These are phyloP conservation scores for Lucilia cuprina DNA, from an alignment of 1,140 invertebrate genomes.

Conservation along the genomic window DNA sequence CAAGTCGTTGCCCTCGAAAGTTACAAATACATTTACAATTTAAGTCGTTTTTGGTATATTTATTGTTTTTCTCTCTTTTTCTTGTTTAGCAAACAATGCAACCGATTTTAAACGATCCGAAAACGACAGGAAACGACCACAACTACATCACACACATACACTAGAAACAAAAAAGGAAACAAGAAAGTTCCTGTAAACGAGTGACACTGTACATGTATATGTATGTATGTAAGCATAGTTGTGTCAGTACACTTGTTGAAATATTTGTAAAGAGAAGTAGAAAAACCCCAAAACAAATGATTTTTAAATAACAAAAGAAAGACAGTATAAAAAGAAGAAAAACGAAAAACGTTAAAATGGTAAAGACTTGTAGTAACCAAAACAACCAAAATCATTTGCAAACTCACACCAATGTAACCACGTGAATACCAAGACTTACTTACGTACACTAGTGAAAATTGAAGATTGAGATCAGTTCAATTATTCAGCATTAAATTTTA, in stretches of 20 bases:
- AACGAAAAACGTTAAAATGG: not conserved
- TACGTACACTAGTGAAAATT: not conserved
- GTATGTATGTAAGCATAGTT: not conserved
- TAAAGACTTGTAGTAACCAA: not conserved
- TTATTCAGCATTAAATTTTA: too few species aligned
- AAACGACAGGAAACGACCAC: slow-evolving; percentile 17
- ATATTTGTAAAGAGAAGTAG: not conserved
- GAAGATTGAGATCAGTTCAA: too few species aligned
- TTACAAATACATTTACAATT: not conserved
- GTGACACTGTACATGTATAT: not conserved
- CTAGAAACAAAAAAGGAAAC: not conserved
- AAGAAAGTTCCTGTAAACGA: not conserved
- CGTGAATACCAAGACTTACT: not conserved
- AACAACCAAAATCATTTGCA: slow-evolving; percentile 2
- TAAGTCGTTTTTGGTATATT: not conserved
- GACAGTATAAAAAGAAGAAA: not conserved
- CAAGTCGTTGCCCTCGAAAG: slow-evolving; percentile 13
- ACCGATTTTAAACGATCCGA: slow-evolving; percentile 18
- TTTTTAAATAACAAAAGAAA: not conserved
- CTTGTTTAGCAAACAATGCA: not conserved
- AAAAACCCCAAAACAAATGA: slow-evolving; percentile 1
- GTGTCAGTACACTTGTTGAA: not conserved
- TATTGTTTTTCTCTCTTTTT: not conserved
- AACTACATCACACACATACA: not conserved
- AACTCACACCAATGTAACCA: not conserved